phyloP scores from a whole-genome alignment of 2,888 invertebrate genomes.

The Eupithecia subumbrata region DNA sequence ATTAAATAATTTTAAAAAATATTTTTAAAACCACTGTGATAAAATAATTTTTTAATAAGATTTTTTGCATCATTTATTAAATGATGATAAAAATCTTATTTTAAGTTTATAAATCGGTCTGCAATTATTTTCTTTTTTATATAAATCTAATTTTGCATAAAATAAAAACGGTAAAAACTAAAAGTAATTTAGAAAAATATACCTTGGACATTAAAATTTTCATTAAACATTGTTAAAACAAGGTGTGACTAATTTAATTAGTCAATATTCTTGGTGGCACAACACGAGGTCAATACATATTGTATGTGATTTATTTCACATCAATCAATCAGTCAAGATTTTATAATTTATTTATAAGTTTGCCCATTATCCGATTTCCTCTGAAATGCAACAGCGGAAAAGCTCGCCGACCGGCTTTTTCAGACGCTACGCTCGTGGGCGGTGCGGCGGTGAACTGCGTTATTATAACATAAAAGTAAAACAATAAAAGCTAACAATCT shows the following conservation, averaged over 20 bases:
- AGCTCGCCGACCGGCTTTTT: constrained; percentile 71
- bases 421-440: constrained; percentile 58
- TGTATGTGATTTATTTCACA: not conserved
- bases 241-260: constrained; percentile 13
- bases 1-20: too few species aligned
- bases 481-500: not conserved
- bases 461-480: constrained; percentile 11
- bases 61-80: too few species aligned
- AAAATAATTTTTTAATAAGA: too few species aligned
- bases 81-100: not conserved
- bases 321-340: not conserved
- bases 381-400: constrained; percentile 63
- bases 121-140: not conserved
- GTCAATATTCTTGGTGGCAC: not conserved
- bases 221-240: not conserved
- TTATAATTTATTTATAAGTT: not conserved
- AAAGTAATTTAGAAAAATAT: not conserved
- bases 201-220: not conserved
- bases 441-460: not conserved
- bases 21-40: too few species aligned
- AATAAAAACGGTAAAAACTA: not conserved
- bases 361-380: constrained; percentile 32
- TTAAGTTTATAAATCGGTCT: not conserved
- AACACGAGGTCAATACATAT: not conserved
- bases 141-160: not conserved